Evolutionary conservation across 2,888 invertebrate genomes (phyloP).

Genomic region (Pyrrhia umbra): DNA sequence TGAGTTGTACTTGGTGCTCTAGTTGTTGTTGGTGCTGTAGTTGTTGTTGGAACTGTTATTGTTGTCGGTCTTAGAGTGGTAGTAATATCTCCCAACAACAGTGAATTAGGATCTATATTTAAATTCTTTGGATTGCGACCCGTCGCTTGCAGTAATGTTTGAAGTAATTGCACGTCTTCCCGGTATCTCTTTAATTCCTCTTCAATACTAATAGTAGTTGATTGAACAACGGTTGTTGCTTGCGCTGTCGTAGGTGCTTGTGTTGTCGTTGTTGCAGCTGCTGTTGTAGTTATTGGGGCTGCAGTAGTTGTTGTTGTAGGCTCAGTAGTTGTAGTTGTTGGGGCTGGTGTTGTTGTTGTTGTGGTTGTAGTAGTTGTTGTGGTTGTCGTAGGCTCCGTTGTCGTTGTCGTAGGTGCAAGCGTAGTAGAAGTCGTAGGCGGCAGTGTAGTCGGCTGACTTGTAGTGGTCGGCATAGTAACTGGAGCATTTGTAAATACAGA

Average conservation of each 20-base stretch:
- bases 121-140: constrained; percentile 83
- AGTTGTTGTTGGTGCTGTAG: constrained; percentile 57
- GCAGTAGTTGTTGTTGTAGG: constrained; percentile 64
- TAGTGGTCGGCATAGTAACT: constrained; percentile 66
- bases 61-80: constrained; percentile 65
- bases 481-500: constrained; percentile 62
- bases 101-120: constrained; percentile 66
- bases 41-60: constrained; percentile 59
- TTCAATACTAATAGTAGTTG: constrained; percentile 69
- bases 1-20: constrained; percentile 52
- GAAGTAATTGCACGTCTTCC: constrained; percentile 75
- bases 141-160: constrained; percentile 75
- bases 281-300: constrained; percentile 56
- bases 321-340: constrained; percentile 48
- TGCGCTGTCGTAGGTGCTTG: constrained; percentile 62
- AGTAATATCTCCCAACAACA: constrained; percentile 57
- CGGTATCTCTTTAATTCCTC: constrained; percentile 76
- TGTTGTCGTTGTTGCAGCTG: constrained; percentile 60
- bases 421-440: constrained; percentile 62
- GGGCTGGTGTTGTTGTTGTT: constrained; percentile 55
- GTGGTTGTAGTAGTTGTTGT: constrained; percentile 49
- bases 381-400: constrained; percentile 55
- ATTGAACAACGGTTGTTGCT: constrained; percentile 59
- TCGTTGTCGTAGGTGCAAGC: constrained; percentile 58
- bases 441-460: constrained; percentile 61